These are phyloP conservation scores for Drosophila phalerata DNA, from an alignment of 2,888 invertebrate genomes.

Conservation along the genomic window DNA sequence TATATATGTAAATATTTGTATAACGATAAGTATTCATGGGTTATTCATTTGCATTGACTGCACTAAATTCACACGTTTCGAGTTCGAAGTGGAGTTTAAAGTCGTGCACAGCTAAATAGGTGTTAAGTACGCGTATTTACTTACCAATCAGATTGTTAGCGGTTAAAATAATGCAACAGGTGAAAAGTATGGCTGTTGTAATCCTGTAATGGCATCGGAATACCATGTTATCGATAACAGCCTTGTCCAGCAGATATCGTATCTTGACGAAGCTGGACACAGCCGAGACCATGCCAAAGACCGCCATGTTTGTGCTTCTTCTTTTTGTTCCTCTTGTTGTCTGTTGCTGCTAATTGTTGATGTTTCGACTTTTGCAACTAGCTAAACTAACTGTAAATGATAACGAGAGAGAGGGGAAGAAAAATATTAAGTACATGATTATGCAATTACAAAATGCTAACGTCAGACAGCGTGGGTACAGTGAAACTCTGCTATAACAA, in stretches of 20 bases:
- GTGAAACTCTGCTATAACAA: not conserved
- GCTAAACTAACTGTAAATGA: conserved; percentile 54
- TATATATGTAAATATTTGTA: conserved; percentile 27
- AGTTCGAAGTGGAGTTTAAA: not conserved
- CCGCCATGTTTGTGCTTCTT: conserved; percentile 88
- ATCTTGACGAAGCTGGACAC: conserved; percentile 96
- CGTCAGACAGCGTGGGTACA: conserved; percentile 8
- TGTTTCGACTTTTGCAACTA: conserved; percentile 55
- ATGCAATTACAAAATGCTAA: conserved; percentile 32
- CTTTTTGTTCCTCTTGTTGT: conserved; percentile 7
- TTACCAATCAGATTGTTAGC: conserved; percentile 96
- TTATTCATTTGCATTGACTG: conserved; percentile 49
- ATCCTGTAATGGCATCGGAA: conserved; percentile 95
- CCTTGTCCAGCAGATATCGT: conserved; percentile 94
- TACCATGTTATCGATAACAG: conserved; percentile 95
- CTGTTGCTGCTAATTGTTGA: conserved; percentile 30
- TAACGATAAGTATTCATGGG: conserved; percentile 17
- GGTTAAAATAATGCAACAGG: conserved; percentile 94
- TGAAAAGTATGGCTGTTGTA: conserved; percentile 94
- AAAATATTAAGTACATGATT: conserved; percentile 30
- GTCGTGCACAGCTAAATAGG: conserved; percentile 29
- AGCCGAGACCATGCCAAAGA: conserved; percentile 94
- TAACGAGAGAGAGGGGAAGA: conserved; percentile 13
- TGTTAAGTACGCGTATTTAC: conserved; percentile 77
- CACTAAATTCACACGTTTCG: conserved; percentile 53